These are phyloP conservation scores for Phalacrocorax pelagicus DNA, from an alignment of 2,113 vertebrate species.

Conservation along the genomic window DNA sequence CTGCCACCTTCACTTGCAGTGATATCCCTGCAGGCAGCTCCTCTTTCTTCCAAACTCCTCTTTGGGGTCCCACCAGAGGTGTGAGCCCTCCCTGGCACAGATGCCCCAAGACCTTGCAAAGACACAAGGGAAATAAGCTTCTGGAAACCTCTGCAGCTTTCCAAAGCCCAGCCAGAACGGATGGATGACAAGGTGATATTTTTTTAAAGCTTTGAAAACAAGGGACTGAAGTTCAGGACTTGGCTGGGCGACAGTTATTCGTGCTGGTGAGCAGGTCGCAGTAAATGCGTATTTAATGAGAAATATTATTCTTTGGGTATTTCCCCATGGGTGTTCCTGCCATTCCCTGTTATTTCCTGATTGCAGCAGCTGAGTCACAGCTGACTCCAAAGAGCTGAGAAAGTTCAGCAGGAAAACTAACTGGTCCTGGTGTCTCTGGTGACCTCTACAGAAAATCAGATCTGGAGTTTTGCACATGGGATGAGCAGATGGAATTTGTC, in stretches of 20 bases:
- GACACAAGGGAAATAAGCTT: background rate
- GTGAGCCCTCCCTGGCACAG: background rate
- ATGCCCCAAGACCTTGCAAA: background rate
- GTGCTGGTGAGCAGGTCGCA: background rate
- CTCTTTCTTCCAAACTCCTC: background rate
- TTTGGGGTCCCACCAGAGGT: background rate
- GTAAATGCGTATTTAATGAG: background rate
- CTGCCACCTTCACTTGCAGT: background rate
- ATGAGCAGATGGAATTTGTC: background rate
- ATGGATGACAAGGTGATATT: background rate
- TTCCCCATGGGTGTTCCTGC: background rate
- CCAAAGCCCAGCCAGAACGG: background rate
- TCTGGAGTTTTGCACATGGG: background rate
- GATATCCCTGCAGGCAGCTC: background rate
- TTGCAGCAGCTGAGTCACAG: background rate
- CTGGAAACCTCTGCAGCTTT: background rate
- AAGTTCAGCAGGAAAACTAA: background rate
- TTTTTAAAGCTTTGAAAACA: background rate
- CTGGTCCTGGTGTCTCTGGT: background rate
- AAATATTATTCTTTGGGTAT: background rate
- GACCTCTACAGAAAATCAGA: background rate
- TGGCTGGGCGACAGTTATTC: background rate
- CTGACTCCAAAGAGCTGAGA: background rate
- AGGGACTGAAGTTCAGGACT: background rate
- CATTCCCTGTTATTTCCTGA: conserved; percentile 11